A percentile compares a stretch with the other conserved stretches of the same genome.
Conservation (phyloP, 2,888 invertebrate genomes). For the Lepidocyrtinus sp. region DNA sequence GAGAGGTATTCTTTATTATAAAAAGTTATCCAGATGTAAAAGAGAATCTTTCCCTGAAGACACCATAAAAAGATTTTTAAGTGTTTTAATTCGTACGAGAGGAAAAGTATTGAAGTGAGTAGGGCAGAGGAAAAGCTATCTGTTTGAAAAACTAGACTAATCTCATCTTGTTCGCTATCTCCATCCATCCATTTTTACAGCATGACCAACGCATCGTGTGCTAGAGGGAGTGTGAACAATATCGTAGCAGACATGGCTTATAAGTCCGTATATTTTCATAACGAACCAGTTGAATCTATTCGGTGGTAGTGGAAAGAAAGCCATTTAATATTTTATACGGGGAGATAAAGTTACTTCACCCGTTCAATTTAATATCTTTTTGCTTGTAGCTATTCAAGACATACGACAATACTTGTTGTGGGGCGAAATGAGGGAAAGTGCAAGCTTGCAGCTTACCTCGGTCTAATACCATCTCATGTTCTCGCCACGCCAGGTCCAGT, state of each 20-base stretch:
- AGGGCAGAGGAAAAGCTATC: not conserved
- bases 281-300: constrained; percentile 19
- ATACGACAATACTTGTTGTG: not conserved
- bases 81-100: constrained; percentile 7
- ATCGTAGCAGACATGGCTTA: too few species aligned
- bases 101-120: not conserved
- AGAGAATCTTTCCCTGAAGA: not conserved
- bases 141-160: not conserved
- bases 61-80: constrained; percentile 7
- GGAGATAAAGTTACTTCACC: constrained; percentile 11
- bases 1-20: not conserved
- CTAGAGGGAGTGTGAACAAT: too few species aligned
- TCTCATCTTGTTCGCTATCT: not conserved
- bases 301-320: not conserved
- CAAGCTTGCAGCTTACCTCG: too few species aligned
- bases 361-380: not conserved
- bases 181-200: not conserved
- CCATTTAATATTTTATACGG: not conserved
- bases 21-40: not conserved
- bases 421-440: not conserved
- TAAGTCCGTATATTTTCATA: not conserved
- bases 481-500: not conserved
- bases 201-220: too few species aligned
- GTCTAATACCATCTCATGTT: not conserved
- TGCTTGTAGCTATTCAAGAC: not conserved